Evolutionary conservation across 1,140 invertebrate genomes (phyloP).

Genomic region (Coenobita brevimanus): DNA sequence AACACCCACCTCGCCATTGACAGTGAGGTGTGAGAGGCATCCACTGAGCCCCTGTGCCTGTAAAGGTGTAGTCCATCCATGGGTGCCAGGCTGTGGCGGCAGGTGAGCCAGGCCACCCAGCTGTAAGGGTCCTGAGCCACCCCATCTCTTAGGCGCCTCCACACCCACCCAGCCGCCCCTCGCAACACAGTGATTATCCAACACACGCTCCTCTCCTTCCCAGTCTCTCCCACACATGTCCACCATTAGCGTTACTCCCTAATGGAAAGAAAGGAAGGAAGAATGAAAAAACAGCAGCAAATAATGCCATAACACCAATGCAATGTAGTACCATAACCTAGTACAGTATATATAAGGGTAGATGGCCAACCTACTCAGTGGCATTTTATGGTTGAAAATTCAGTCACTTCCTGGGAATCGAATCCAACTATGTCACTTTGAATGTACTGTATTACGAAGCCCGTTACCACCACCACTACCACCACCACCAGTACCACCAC

Average conservation of each 20-base stretch:
- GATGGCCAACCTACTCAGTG: too few species aligned
- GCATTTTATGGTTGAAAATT: too few species aligned
- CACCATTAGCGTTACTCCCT: constrained; percentile 34
- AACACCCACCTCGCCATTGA: constrained; percentile 55
- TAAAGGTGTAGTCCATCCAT: constrained; percentile 22
- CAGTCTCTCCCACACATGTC: constrained; percentile 13
- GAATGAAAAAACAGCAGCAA: neutral
- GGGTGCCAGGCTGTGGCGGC: neutral
- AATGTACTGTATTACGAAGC: too few species aligned
- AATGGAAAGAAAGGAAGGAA: neutral
- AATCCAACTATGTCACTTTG: too few species aligned
- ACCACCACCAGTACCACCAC: too few species aligned
- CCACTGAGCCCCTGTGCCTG: constrained; percentile 22
- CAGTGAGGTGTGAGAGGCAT: constrained; percentile 40
- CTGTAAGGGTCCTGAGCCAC: constrained; percentile 17
- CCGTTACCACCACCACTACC: too few species aligned
- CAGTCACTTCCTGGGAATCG: too few species aligned
- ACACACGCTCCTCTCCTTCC: neutral
- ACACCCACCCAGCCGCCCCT: constrained; percentile 3
- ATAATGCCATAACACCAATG: neutral
- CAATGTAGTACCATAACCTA: too few species aligned
- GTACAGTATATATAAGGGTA: too few species aligned
- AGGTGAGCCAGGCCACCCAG: constrained; percentile 38
- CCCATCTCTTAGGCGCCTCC: neutral
- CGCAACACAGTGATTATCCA: constrained; percentile 19